Percentiles rank a stretch among this genome's conserved stretches.
Conservation (phyloP, 92 coral and sea anemone genomes). For the Phenganax marumi region DNA sequence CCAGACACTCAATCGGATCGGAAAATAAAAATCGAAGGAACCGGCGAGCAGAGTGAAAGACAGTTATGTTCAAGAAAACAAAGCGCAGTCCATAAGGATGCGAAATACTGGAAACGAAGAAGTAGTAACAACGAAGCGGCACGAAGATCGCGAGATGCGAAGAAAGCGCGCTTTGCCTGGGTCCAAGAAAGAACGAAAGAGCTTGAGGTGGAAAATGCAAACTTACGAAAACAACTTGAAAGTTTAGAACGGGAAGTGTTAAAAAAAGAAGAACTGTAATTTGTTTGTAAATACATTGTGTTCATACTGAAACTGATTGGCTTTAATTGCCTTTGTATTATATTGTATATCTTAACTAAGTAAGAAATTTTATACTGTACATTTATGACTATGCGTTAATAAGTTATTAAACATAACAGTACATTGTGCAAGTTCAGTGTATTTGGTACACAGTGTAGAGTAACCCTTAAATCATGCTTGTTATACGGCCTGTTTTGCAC, state of each 20-base stretch:
- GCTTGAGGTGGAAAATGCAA: slow-evolving; percentile 70
- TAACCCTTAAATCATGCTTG: too few relatives aligned
- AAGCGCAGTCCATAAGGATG: background rate
- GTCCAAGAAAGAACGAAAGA: slow-evolving; percentile 33
- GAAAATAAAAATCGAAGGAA: background rate
- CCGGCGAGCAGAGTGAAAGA: background rate
- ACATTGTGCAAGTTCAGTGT: too few relatives aligned
- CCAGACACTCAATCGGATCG: background rate
- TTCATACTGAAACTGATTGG: too few relatives aligned
- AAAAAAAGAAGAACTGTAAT: slow-evolving; percentile 46
- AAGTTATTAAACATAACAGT: too few relatives aligned
- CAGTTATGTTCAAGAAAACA: background rate
- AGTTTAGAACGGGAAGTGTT: slow-evolving; percentile 54
- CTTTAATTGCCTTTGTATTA: too few relatives aligned
- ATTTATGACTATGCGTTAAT: too few relatives aligned
- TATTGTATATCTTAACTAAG: too few relatives aligned
- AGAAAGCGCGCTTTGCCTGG: slow-evolving; percentile 35
- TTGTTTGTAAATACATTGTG: background rate
- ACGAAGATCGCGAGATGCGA: slow-evolving; percentile 36
- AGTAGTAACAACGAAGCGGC: slow-evolving; percentile 43
- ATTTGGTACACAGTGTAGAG: too few relatives aligned
- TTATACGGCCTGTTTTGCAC: too few relatives aligned
- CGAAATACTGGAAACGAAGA: slow-evolving; percentile 39
- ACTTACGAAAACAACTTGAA: slow-evolving; percentile 62
- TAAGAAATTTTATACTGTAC: too few relatives aligned